Conservation (phyloP, 2,888 invertebrate species). For the Odontomyia ornata region DNA sequence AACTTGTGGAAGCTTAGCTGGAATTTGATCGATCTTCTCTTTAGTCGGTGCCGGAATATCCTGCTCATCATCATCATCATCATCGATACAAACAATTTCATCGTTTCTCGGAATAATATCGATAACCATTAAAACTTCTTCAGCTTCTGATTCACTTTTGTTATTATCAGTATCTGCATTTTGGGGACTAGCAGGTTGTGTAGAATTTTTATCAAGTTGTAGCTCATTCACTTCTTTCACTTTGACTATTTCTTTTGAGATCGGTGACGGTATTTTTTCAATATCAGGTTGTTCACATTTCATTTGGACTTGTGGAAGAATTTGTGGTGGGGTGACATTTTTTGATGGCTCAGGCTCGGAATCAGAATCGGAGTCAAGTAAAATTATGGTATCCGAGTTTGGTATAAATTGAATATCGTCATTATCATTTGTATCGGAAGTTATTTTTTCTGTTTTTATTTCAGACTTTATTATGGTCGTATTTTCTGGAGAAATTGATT, state of each 20-base stretch:
- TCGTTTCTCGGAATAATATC: too few species aligned
- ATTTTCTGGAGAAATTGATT: neutral
- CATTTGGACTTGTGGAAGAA: neutral
- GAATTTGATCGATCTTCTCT: neutral
- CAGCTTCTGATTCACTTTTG: too few species aligned
- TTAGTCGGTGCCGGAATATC: too few species aligned
- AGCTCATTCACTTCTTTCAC: neutral
- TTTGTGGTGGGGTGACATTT: neutral
- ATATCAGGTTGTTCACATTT: neutral
- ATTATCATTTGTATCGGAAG: neutral
- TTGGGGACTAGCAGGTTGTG: too few species aligned
- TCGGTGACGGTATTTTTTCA: neutral
- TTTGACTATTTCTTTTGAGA: neutral
- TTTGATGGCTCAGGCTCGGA: neutral
- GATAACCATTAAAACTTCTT: too few species aligned
- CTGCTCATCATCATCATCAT: neutral
- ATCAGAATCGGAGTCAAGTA: slow-evolving; percentile 12
- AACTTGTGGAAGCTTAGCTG: neutral
- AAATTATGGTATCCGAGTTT: neutral
- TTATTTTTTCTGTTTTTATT: neutral
- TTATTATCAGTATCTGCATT: too few species aligned
- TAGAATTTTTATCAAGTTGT: neutral
- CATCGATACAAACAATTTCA: too few species aligned
- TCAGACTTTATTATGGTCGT: neutral
- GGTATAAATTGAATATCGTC: slow-evolving; percentile 8